phyloP scores from a whole-genome alignment of 1,140 invertebrate species.

The Drosophila melanogaster region DNA sequence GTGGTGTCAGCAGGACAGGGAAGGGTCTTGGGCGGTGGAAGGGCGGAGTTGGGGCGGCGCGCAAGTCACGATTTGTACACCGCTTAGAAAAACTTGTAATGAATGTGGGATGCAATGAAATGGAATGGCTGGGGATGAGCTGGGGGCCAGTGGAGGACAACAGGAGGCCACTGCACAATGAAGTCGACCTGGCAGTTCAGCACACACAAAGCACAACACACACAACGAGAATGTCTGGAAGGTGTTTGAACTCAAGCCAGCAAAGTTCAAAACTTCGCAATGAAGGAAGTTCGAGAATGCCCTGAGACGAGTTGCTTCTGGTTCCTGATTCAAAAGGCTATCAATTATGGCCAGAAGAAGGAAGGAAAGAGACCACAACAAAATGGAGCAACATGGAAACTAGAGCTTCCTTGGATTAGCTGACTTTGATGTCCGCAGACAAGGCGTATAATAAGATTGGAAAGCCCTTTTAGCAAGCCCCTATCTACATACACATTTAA shows the following conservation, averaged over 20 bases:
- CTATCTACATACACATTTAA: background rate
- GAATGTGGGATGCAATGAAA: slow-evolving; percentile 57
- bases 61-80: slow-evolving; percentile 72
- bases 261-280: slow-evolving; percentile 60
- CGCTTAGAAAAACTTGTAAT: slow-evolving; percentile 73
- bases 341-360: slow-evolving; percentile 31
- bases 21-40: slow-evolving; percentile 1
- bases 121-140: slow-evolving; percentile 32
- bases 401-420: background rate
- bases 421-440: background rate
- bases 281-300: slow-evolving; percentile 44
- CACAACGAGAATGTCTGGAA: slow-evolving; percentile 23
- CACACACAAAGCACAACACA: slow-evolving; percentile 12
- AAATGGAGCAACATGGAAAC: slow-evolving; percentile 16
- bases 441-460: background rate
- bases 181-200: slow-evolving; percentile 54
- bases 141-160: slow-evolving; percentile 21
- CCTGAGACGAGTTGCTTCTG: slow-evolving; percentile 17
- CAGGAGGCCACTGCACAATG: slow-evolving; percentile 41
- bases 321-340: slow-evolving; percentile 2
- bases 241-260: slow-evolving; percentile 66
- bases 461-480: background rate
- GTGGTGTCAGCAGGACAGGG: background rate
- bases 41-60: slow-evolving; percentile 22
- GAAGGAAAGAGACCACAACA: slow-evolving; percentile 9